A percentile compares a stretch with the other conserved stretches of the same genome.
These are phyloP conservation scores for Dynastes maya DNA, from an alignment of 2,888 invertebrate species.

Conservation along the genomic window DNA sequence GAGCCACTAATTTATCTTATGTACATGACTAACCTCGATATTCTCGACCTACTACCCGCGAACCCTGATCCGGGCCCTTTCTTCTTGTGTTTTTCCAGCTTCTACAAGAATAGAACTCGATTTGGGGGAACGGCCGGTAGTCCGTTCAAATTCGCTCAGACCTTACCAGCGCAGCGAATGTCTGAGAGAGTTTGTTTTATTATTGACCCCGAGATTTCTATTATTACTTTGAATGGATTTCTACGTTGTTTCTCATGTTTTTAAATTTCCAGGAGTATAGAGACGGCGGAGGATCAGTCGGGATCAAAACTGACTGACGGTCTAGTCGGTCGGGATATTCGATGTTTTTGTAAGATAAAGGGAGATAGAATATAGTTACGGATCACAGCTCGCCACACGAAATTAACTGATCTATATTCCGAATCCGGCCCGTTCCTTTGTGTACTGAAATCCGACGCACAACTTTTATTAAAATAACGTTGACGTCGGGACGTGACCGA, in stretches of 20 bases:
- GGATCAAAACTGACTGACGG: conserved; percentile 42
- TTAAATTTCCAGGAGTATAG: conserved; percentile 33
- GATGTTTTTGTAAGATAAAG: conserved; percentile 29
- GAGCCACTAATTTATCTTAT: conserved; percentile 65
- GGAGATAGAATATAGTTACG: conserved; percentile 41
- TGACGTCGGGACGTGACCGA: conserved; percentile 43
- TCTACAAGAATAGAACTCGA: conserved; percentile 5
- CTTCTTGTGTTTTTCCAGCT: conserved; percentile 14
- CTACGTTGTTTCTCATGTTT: conserved; percentile 31
- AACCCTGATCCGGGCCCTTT: conserved; percentile 1
- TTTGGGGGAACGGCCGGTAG: conserved; percentile 16
- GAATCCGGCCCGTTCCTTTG: conserved; percentile 47
- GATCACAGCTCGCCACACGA: conserved; percentile 46
- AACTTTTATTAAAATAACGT: conserved; percentile 51
- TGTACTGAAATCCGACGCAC: conserved; percentile 47
- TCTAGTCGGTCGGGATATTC: conserved; percentile 21
- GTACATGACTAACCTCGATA: conserved; percentile 59
- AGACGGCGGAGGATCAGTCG: conserved; percentile 24
- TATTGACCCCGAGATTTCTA: conserved; percentile 35
- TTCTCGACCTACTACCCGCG: conserved; percentile 37
- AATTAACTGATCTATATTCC: conserved; percentile 51
- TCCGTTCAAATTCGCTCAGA: conserved; percentile 2
- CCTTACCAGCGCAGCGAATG: background rate
- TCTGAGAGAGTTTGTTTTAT: conserved; percentile 6
- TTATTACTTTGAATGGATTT: conserved; percentile 51